Percentiles rank a stretch among this genome's conserved stretches.
Conservation (phyloP, 2,113 vertebrate genomes). For the Strigops habroptila region DNA sequence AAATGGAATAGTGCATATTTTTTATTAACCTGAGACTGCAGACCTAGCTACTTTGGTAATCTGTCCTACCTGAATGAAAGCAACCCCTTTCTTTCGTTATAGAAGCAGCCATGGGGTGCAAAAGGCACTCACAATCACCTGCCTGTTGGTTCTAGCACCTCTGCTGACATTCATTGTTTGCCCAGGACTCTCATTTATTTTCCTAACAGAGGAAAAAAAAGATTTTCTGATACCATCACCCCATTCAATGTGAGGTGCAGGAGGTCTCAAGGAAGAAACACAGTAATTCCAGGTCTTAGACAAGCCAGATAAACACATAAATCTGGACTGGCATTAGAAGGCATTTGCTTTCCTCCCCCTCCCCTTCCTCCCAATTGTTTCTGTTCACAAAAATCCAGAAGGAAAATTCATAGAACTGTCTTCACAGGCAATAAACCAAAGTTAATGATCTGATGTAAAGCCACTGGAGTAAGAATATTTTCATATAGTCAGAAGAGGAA, state of each 20-base stretch:
- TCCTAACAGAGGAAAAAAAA: not conserved
- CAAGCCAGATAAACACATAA: not conserved
- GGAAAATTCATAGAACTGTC: not conserved
- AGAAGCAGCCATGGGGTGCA: not conserved
- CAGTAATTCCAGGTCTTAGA: not conserved
- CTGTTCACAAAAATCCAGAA: constrained; percentile 4
- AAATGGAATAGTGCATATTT: not conserved
- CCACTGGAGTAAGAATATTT: constrained; percentile 29
- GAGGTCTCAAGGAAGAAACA: not conserved
- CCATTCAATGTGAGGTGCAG: not conserved
- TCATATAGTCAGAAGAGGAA: not conserved
- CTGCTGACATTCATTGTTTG: not conserved
- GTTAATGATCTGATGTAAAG: constrained; percentile 39
- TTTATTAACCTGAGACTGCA: not conserved
- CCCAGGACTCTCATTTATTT: not conserved
- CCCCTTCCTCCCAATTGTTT: not conserved
- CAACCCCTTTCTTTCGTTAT: not conserved
- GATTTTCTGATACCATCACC: not conserved
- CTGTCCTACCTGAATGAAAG: not conserved
- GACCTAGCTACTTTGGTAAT: not conserved
- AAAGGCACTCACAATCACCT: not conserved
- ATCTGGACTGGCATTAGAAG: not conserved
- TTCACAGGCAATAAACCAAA: constrained; percentile 39
- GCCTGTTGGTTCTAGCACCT: not conserved
- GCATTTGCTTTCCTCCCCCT: fast-evolving